Evolutionary conservation across 2,113 vertebrate species (phyloP).

Genomic region (Myotis brandtii): DNA sequence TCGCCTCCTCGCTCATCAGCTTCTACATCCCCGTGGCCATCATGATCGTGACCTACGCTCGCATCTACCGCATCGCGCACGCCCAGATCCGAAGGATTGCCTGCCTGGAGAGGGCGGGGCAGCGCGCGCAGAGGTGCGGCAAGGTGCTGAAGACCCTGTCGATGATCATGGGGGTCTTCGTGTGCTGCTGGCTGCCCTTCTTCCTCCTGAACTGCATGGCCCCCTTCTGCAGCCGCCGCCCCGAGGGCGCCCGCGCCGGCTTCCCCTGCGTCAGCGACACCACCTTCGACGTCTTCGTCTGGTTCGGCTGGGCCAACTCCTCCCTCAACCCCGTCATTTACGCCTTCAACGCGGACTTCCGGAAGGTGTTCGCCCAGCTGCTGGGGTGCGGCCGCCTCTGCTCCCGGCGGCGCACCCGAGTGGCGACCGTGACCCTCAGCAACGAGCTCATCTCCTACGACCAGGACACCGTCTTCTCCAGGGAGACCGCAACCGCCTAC

Average conservation of each 20-base stretch:
- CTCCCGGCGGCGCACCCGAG: conserved; percentile 85
- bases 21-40: conserved; percentile 97
- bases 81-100: conserved; percentile 94
- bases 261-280: conserved; percentile 96
- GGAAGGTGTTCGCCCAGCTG: conserved; percentile 94
- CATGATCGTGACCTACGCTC: conserved; percentile 96
- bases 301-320: conserved; percentile 98
- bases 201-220: conserved; percentile 96
- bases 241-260: conserved; percentile 83
- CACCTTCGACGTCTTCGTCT: conserved; percentile 96
- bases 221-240: conserved; percentile 92
- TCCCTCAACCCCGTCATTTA: conserved; percentile 97
- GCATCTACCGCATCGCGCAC: conserved; percentile 96
- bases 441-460: conserved; percentile 95
- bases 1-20: conserved; percentile 97
- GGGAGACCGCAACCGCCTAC: conserved; percentile 90
- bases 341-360: conserved; percentile 97
- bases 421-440: conserved; percentile 94
- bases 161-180: conserved; percentile 96
- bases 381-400: conserved; percentile 92
- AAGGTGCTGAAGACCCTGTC: conserved; percentile 97
- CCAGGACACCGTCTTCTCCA: conserved; percentile 92
- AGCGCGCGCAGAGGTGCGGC: conserved; percentile 93
- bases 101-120: conserved; percentile 93
- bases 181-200: conserved; percentile 97